Conservation (phyloP, 2,888 invertebrate species). For the Melikaiella ostensackeni region DNA sequence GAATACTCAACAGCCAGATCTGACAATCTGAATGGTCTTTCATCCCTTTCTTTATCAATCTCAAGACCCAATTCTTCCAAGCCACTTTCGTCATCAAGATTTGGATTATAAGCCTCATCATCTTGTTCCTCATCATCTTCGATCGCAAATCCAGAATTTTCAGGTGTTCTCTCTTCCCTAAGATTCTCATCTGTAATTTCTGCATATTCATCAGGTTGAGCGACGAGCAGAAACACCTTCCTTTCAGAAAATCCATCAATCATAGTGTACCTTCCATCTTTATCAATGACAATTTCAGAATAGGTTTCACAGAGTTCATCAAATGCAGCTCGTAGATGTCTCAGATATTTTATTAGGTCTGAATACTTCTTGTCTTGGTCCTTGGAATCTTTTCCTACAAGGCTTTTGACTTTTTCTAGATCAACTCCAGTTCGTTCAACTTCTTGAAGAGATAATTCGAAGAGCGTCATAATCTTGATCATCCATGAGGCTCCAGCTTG, state of each 20-base stretch:
- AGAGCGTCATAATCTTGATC: slow-evolving; percentile 90
- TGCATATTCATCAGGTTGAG: slow-evolving; percentile 80
- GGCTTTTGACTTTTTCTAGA: slow-evolving; percentile 65
- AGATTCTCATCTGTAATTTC: slow-evolving; percentile 70
- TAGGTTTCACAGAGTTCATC: slow-evolving; percentile 78
- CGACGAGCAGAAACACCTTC: slow-evolving; percentile 80
- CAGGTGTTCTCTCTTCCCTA: slow-evolving; percentile 41
- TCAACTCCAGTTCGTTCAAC: slow-evolving; percentile 75
- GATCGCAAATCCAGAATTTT: slow-evolving; percentile 43
- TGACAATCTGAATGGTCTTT: slow-evolving; percentile 67
- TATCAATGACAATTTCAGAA: slow-evolving; percentile 78
- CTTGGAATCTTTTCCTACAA: slow-evolving; percentile 43
- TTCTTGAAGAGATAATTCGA: slow-evolving; percentile 89
- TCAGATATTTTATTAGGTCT: slow-evolving; percentile 63
- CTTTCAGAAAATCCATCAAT: slow-evolving; percentile 77
- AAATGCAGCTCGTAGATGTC: slow-evolving; percentile 75
- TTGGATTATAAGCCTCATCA: slow-evolving; percentile 56
- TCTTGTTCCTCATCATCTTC: slow-evolving; percentile 57
- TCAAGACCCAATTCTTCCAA: slow-evolving; percentile 56
- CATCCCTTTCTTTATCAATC: slow-evolving; percentile 58
- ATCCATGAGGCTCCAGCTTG: slow-evolving; percentile 96
- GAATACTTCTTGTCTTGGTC: slow-evolving; percentile 53
- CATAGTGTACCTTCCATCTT: slow-evolving; percentile 76
- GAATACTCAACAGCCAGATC: slow-evolving; percentile 72
- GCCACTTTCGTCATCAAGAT: slow-evolving; percentile 59